Conservation (phyloP, 2,113 vertebrate genomes). For the Myrmecobius fasciatus region DNA sequence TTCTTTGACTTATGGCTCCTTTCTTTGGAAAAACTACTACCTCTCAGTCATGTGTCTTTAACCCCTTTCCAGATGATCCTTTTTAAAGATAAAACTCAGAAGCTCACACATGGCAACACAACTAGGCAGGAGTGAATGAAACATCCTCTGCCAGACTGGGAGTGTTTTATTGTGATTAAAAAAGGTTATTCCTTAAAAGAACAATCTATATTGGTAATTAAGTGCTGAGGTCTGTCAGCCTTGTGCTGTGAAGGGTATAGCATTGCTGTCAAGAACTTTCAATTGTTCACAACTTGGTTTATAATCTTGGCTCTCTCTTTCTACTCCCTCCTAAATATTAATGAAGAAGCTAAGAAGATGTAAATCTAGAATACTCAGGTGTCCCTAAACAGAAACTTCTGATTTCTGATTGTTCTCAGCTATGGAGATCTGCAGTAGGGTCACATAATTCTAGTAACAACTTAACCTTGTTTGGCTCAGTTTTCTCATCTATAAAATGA, state of each 20-base stretch:
- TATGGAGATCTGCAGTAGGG: background rate
- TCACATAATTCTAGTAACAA: background rate
- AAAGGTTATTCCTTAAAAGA: constrained; percentile 59
- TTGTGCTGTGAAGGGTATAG: constrained; percentile 8
- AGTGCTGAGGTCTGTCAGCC: constrained; percentile 65
- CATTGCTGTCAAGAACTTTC: constrained; percentile 34
- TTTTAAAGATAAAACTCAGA: background rate
- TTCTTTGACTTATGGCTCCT: background rate
- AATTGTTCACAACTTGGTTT: constrained; percentile 64
- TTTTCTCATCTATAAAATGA: background rate
- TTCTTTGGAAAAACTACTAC: background rate
- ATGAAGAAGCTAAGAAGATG: constrained; percentile 11
- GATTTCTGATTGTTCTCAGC: background rate
- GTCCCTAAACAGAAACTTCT: background rate
- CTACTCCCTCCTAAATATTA: background rate
- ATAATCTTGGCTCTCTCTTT: constrained; percentile 49
- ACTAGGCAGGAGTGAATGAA: background rate
- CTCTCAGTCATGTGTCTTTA: background rate
- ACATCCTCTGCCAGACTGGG: background rate
- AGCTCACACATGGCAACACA: background rate
- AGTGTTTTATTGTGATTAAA: constrained; percentile 50
- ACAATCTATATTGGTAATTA: constrained; percentile 59
- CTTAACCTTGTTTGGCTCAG: background rate
- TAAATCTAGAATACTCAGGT: constrained; percentile 25
- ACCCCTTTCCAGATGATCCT: background rate